Conservation (phyloP, 2,797 vertebrate species). For the Trichosurus vulpecula region DNA sequence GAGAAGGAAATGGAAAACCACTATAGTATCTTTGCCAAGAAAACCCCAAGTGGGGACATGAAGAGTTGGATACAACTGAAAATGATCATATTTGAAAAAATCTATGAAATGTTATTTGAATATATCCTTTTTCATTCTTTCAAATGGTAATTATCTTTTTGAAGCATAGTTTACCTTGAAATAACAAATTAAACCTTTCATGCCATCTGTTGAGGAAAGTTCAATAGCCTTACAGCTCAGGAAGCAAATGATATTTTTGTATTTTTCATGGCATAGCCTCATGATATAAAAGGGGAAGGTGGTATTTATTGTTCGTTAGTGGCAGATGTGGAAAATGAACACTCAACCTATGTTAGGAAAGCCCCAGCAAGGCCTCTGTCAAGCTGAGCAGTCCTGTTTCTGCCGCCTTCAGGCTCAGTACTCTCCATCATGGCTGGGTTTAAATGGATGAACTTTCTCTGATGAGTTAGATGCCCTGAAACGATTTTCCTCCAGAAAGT, state of each 20-base stretch:
- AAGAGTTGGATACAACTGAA: too few relatives aligned
- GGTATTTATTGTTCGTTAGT: background rate
- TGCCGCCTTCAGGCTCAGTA: background rate
- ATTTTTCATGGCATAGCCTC: background rate
- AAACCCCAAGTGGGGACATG: too few relatives aligned
- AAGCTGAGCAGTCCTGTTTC: background rate
- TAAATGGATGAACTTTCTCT: background rate
- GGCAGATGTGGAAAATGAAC: background rate
- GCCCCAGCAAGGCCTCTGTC: background rate
- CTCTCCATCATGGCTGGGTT: background rate
- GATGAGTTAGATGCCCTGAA: background rate
- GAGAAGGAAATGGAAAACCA: too few relatives aligned
- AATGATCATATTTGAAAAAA: background rate
- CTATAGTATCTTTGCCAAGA: too few relatives aligned
- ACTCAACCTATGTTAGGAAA: background rate
- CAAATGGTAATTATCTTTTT: slow-evolving; percentile 44
- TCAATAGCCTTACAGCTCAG: background rate
- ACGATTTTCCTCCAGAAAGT: background rate
- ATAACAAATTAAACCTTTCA: background rate
- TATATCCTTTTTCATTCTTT: slow-evolving; percentile 14
- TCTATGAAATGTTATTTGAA: fast-evolving
- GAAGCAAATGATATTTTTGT: background rate
- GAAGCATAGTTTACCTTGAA: background rate
- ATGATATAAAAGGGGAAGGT: background rate
- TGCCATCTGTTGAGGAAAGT: background rate